Conservation (phyloP, 2,113 vertebrate genomes). For the Apodemus speciosus region DNA sequence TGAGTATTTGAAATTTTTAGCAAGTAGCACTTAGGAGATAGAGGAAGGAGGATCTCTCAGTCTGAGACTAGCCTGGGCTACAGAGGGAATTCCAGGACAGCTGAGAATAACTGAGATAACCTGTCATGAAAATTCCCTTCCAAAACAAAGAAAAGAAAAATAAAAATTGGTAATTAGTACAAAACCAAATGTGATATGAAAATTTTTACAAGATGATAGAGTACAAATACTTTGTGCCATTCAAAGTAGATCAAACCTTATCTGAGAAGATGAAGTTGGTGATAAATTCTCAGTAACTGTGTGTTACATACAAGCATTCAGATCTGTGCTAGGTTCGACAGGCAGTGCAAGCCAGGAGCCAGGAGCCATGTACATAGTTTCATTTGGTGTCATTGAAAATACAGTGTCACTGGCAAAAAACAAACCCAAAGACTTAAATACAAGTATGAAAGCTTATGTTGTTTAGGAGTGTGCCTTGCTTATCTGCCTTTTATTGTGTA, state of each 20-base stretch:
- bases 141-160: neutral
- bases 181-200: conserved; percentile 16
- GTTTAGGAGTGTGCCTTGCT: neutral
- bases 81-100: neutral
- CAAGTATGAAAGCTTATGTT: neutral
- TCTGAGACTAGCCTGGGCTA: neutral
- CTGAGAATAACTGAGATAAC: neutral
- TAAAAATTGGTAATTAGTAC: neutral
- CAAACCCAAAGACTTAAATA: neutral
- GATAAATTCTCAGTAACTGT: neutral
- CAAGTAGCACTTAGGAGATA: no score
- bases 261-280: neutral
- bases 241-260: neutral
- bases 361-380: neutral
- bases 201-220: neutral
- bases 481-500: neutral
- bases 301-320: neutral
- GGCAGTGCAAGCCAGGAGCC: neutral
- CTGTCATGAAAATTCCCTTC: neutral
- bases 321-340: neutral
- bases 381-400: neutral
- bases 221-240: neutral
- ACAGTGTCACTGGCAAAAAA: neutral
- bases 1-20: neutral
- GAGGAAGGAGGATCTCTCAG: no score